Evolutionary conservation across 2,797 vertebrate genomes (phyloP).

Genomic region (Epinephelus coioides): DNA sequence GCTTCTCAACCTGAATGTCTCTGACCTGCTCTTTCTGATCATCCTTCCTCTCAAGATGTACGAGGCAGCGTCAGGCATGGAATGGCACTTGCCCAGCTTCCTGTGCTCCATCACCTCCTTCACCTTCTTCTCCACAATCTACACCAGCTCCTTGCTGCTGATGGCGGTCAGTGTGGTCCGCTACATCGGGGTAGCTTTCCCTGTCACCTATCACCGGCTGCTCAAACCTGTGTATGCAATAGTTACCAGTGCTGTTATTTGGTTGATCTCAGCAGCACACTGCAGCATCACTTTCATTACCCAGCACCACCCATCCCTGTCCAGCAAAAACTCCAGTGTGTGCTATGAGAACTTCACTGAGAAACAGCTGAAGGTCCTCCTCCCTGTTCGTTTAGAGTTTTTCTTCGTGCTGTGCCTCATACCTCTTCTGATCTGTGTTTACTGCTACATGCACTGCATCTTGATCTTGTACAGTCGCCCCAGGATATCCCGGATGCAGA

Average conservation of each 20-base stretch:
- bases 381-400: constrained; percentile 83
- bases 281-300: constrained; percentile 66
- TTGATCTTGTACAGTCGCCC: constrained; percentile 80
- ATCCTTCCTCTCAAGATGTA: constrained; percentile 88
- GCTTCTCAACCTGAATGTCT: constrained; percentile 86
- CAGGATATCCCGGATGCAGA: constrained; percentile 79
- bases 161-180: constrained; percentile 88
- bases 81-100: constrained; percentile 73
- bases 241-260: constrained; percentile 56
- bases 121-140: constrained; percentile 89
- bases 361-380: constrained; percentile 63
- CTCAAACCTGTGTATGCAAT: constrained; percentile 62
- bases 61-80: constrained; percentile 72
- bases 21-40: constrained; percentile 88
- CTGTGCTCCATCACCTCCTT: constrained; percentile 86
- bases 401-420: constrained; percentile 85
- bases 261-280: constrained; percentile 69
- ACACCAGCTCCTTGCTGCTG: constrained; percentile 89
- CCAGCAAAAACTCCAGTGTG: not conserved
- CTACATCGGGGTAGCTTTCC: constrained; percentile 86
- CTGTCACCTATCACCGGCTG: constrained; percentile 80
- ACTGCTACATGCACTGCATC: constrained; percentile 86
- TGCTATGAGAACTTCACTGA: constrained; percentile 85
- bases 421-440: constrained; percentile 84
- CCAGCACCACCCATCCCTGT: constrained; percentile 41